Evolutionary conservation across 2,888 invertebrate genomes (phyloP), one percentile per base, ranked within the genome.

Genomic region (Drosophila merina): DNA sequence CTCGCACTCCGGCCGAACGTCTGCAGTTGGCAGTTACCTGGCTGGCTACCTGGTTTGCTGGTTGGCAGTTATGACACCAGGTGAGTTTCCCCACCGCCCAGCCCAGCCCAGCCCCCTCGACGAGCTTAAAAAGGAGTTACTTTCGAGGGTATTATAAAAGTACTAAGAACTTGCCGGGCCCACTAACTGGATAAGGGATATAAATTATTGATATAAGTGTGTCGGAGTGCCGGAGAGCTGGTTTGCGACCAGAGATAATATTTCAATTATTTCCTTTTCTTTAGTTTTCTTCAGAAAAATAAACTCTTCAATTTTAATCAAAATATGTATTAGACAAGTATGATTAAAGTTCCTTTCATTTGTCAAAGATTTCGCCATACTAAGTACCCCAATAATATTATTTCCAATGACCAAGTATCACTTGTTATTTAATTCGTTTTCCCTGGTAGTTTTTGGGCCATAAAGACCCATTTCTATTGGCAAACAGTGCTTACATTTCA

Each of bases 21-120:
- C 26, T 57, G 42, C 51, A 63, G 64, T 63, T 64, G 64, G 64
- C 64, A 38, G 38, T 38, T 30, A 33, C 20, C 36, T 50, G 33
- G 9, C 31, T 12, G 31, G 25, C 25, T 44, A 5, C 25, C 44
- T 25, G 44, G 44, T 9, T 25, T 44, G 25, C 44, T 25, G 25
- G 66, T 47, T 66, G 66, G 66, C 52, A 62, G 60, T 62, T 62
- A 62, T 62, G 60, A 62, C 60, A 60, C 60, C 60, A 62, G 60
- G 60, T 60, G 60, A 59, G 60, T 40, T 20, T 28, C 40, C 25
- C 25, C 56, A 26, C 14, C 4, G 4, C 4, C 42, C n/a, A 2
- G 14, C 30, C 10, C 9, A 2, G 9, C 4, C 4, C 28, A 8
- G 2, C 12, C 28, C 1, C 8, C 31, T 10, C 12, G 20, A 9